Evolutionary conservation across 2,888 invertebrate genomes (phyloP).

Genomic region (Tipula helvola): DNA sequence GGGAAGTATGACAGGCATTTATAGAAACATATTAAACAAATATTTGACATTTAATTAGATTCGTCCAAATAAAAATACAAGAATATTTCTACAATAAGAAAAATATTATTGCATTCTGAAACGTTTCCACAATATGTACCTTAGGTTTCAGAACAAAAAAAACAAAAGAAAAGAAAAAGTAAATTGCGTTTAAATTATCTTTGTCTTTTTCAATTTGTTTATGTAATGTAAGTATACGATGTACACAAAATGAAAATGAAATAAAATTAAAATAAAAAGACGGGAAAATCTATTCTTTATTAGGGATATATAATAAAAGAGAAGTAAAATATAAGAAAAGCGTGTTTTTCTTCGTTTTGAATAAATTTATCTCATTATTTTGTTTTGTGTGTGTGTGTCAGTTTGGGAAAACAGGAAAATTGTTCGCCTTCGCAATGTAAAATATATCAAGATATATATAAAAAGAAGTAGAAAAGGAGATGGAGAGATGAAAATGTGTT

Average conservation of each 20-base stretch:
- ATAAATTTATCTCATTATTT: not conserved
- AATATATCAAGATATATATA: not conserved
- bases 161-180: too few species aligned
- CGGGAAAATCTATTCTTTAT: not conserved
- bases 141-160: not conserved
- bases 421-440: not conserved
- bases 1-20: too few species aligned
- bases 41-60: not conserved
- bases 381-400: not conserved
- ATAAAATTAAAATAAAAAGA: not conserved
- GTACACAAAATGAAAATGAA: not conserved
- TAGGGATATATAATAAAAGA: not conserved
- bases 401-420: not conserved
- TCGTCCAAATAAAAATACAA: not conserved
- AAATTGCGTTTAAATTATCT: not conserved
- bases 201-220: not conserved
- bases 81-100: not conserved
- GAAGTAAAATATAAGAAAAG: not conserved
- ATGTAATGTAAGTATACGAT: not conserved
- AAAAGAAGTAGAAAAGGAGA: not conserved
- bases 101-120: not conserved
- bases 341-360: not conserved
- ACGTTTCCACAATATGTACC: not conserved
- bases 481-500: not conserved
- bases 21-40: not conserved